Base-by-base conservation (phyloP, 1,140 invertebrate genomes). In the Agrilus planipennis region DNA sequence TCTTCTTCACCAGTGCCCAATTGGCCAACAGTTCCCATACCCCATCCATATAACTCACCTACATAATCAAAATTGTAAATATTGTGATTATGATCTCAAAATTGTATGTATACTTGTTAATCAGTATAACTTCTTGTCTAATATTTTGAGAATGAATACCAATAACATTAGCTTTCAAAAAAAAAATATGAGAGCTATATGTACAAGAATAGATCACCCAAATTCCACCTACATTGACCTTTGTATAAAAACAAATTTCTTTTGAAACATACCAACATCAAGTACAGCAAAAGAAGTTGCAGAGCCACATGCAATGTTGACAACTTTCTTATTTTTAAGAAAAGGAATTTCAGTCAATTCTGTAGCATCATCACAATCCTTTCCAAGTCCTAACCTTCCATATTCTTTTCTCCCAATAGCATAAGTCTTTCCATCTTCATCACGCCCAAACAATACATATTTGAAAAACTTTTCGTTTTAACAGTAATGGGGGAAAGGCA, bases 1-100 rank as follows among this genome's bases (percentile, higher is more conserved):
- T 82, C 75, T 46, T 87, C 81, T 21, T 76, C 73, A 7, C 86
- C 88, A 3, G 78, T 79, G 6, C 87, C 89, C 29, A 95, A 68
- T 63, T 91, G 86, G 2, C 77, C 73, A 57, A 78, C 86, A 2
- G 80, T 79, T 19, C 89, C 90, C 84, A 92, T 92, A 6, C 92
- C 92, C 90, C 90, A 97, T 6, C 81, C 73, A 64, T 77, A 89
- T 0, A 87, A 61, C 45, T 79, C 70, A 35, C 84, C 84, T 86
- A 52, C n/a, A 60, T 61, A 50, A 45, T 41, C 15, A 37, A 30
- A 52, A 40, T 10, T 30, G 21, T 20, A 29, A 15, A 27, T n/a
- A 25, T 25, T 25, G 23, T 25, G 23, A 39, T 34, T 12, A 14
- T 34, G 7, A n/a, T n/a, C n/a, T n/a, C n/a, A n/a, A n/a, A n/a